Evolutionary conservation across 2,888 invertebrate genomes (phyloP), one percentile per base, ranked within the genome.

Genomic region (Malthinus flaveolus): DNA sequence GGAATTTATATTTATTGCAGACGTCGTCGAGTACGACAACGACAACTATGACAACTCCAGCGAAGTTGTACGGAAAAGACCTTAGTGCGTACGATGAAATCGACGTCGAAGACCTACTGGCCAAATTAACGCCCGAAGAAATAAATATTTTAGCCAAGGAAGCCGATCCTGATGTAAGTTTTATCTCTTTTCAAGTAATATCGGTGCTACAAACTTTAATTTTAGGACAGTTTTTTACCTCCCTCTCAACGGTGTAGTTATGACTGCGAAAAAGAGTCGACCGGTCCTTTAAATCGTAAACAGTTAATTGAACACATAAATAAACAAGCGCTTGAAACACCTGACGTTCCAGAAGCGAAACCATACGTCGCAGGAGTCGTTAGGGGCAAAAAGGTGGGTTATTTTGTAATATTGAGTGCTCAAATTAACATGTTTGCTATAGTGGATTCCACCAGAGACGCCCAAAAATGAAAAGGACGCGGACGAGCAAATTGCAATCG

Each of bases 151-250:
- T 99, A 73, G 96, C 97, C 73, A 95, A 95, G 83, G 97, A 99
- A 85, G 97, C 97, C 70, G 99, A 99, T 84, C 99, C 99, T 66
- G 99, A 99, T 85, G 97, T 97, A 82, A 93, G 93, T 88, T 15
- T 23, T 34, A 35, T 9, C 32, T 13, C 1, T 5, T 51, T 45
- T 42, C 36, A 34, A 35, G 7, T 45, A 56, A 34, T 36, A 49
- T 59, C 9, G 57, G 34, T 9, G n/a, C 12, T 44, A 32, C 36
- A 8, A 15, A 55, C 81, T 86, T 48, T 81, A 33, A 55, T 82
- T 86, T 49, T 81, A 98, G 98, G 98, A 99, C 82, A 91, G 93
- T 74, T 90, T 97, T 81, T 85, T 99, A 79, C 99, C 99, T 62
- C 95, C 99, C 51, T 90, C 91, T 63, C 94, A 97, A 82, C 87